Conservation (phyloP, 2,113 vertebrate genomes). For the Sylvietta virens region DNA sequence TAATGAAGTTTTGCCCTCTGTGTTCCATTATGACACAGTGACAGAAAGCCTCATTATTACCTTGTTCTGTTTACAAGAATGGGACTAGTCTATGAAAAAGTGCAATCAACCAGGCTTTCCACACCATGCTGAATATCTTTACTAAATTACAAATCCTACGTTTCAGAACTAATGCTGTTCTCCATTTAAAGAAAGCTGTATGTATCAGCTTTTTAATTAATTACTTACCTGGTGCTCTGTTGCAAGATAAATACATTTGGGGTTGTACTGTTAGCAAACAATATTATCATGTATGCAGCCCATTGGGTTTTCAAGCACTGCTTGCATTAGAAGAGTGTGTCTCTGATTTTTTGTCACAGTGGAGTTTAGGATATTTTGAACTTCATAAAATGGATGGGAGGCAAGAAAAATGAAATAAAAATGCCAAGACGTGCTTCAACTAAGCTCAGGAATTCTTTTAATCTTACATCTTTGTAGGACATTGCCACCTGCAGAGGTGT, state of each 20-base stretch:
- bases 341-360: neutral
- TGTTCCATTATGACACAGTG: slow-evolving; percentile 65
- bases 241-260: neutral
- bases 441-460: slow-evolving; percentile 28
- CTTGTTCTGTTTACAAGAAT: slow-evolving; percentile 51
- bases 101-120: slow-evolving; percentile 11
- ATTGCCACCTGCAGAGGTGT: slow-evolving; percentile 3
- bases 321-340: neutral
- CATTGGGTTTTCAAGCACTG: neutral
- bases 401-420: neutral
- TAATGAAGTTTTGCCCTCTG: slow-evolving; percentile 65
- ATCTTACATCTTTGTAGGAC: neutral
- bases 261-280: neutral
- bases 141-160: neutral
- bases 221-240: neutral
- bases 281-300: neutral
- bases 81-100: slow-evolving; percentile 21
- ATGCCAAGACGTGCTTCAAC: slow-evolving; percentile 6
- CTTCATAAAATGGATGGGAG: neutral
- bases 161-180: neutral
- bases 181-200: neutral
- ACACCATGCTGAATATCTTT: neutral
- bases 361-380: neutral
- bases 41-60: slow-evolving; percentile 70
- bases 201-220: slow-evolving; percentile 16